Percentiles rank a stretch among this genome's conserved stretches.
Conservation (phyloP, 2,888 invertebrate species). For the Cephus rjabovi region DNA sequence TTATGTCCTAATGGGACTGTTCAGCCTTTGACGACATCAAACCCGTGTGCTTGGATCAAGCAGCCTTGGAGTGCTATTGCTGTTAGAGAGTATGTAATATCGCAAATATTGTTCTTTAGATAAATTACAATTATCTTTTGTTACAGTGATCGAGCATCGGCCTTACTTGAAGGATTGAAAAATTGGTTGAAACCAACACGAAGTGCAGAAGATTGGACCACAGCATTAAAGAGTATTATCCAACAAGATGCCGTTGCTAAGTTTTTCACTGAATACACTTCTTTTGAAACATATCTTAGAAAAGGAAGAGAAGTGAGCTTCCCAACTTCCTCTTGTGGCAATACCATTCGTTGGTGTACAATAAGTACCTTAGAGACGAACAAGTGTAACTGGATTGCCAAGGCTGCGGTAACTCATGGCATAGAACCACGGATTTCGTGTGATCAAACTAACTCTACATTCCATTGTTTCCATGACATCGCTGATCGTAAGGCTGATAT, state of each 20-base stretch:
- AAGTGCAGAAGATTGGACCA: slow-evolving; percentile 44
- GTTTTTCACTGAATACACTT: slow-evolving; percentile 15
- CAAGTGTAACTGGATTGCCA: slow-evolving; percentile 74
- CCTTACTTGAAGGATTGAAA: slow-evolving; percentile 48
- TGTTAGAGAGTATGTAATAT: slow-evolving; percentile 67
- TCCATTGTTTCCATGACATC: slow-evolving; percentile 72
- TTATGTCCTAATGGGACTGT: slow-evolving; percentile 62
- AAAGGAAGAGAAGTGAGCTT: slow-evolving; percentile 34
- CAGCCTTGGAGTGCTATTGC: slow-evolving; percentile 75
- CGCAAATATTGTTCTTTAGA: slow-evolving; percentile 6
- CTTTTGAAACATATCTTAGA: slow-evolving; percentile 31
- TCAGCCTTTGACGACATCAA: slow-evolving; percentile 37
- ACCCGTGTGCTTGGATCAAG: slow-evolving; percentile 72
- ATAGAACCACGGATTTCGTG: slow-evolving; percentile 73
- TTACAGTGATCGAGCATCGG: slow-evolving; percentile 33
- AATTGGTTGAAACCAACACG: slow-evolving; percentile 64
- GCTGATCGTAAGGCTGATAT: slow-evolving; percentile 70
- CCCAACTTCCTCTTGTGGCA: slow-evolving; percentile 38
- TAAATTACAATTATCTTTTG: background rate
- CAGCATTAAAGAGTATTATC: slow-evolving; percentile 29
- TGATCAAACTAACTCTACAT: slow-evolving; percentile 64
- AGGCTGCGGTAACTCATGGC: slow-evolving; percentile 71
- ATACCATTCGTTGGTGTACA: slow-evolving; percentile 73
- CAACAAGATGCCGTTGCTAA: slow-evolving; percentile 17
- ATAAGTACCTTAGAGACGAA: slow-evolving; percentile 67